Conservation (phyloP, 2,113 vertebrate genomes). For the Leptosomus discolor region DNA sequence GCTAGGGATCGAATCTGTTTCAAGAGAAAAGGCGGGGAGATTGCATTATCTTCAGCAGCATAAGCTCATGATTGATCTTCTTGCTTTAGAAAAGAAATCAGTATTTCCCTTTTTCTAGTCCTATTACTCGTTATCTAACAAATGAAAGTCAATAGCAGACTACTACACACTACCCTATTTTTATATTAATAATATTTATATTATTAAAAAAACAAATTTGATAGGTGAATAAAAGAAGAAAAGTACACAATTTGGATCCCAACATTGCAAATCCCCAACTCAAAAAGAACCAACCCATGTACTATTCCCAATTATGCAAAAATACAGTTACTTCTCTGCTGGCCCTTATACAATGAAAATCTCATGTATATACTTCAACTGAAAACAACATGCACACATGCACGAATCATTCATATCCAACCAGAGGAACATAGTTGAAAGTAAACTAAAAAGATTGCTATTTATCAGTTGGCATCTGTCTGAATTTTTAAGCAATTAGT, state of each 20-base stretch:
- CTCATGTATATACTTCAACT: not conserved
- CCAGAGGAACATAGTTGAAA: not conserved
- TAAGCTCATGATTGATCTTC: not conserved
- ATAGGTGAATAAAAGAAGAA: not conserved
- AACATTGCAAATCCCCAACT: not conserved
- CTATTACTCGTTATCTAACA: not conserved
- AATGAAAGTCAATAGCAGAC: not conserved
- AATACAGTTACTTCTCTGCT: not conserved
- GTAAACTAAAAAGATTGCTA: not conserved
- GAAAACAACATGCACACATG: not conserved
- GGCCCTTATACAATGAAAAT: not conserved
- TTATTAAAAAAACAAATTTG: not conserved
- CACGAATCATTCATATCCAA: not conserved
- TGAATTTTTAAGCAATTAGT: not conserved
- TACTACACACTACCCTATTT: not conserved
- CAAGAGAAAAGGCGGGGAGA: not conserved
- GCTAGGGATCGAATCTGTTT: constrained; percentile 76
- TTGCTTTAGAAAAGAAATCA: not conserved
- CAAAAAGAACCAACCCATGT: not conserved
- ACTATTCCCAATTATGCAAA: not conserved
- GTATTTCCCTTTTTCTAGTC: not conserved
- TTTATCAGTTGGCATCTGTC: not conserved
- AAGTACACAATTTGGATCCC: not conserved
- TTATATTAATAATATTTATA: too few relatives aligned
- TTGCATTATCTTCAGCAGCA: not conserved